These are phyloP conservation scores for Alcedo quadribrachys DNA, from an alignment of 2,797 vertebrate genomes.

Conservation along the genomic window DNA sequence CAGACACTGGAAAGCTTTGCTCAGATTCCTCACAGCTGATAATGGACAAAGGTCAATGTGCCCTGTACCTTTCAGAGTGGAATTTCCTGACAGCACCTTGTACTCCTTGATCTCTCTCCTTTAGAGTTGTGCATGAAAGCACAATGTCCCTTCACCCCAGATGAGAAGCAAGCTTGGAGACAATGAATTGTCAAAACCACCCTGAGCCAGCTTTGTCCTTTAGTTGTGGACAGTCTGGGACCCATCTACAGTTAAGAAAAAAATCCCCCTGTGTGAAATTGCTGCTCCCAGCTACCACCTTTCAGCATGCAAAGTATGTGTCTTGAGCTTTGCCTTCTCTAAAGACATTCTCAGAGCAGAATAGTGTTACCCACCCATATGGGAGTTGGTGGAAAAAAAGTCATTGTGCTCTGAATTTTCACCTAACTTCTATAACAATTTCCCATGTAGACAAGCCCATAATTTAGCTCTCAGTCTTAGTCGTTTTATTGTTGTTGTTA, in stretches of 20 bases:
- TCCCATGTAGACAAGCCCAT: background rate
- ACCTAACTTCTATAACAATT: conserved; percentile 18
- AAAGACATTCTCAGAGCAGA: background rate
- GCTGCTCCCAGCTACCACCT: background rate
- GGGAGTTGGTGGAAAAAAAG: background rate
- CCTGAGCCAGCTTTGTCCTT: background rate
- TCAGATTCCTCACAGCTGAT: background rate
- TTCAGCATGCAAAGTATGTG: background rate
- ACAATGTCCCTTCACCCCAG: background rate
- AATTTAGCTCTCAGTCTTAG: background rate
- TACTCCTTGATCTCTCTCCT: background rate
- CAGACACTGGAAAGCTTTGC: background rate
- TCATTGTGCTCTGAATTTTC: conserved; percentile 11
- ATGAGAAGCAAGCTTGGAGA: background rate
- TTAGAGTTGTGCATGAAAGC: background rate
- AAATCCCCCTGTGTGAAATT: background rate
- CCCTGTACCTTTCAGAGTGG: background rate
- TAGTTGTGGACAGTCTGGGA: background rate
- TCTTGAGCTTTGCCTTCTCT: background rate
- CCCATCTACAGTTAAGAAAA: background rate
- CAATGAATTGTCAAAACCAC: background rate
- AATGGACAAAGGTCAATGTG: background rate
- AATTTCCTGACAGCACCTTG: background rate
- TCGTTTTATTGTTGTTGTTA: background rate
- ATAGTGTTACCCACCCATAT: background rate